These are phyloP conservation scores for Anneissia japonica DNA, from an alignment of 35 echinoderm and acorn worm species.

Conservation along the genomic window DNA sequence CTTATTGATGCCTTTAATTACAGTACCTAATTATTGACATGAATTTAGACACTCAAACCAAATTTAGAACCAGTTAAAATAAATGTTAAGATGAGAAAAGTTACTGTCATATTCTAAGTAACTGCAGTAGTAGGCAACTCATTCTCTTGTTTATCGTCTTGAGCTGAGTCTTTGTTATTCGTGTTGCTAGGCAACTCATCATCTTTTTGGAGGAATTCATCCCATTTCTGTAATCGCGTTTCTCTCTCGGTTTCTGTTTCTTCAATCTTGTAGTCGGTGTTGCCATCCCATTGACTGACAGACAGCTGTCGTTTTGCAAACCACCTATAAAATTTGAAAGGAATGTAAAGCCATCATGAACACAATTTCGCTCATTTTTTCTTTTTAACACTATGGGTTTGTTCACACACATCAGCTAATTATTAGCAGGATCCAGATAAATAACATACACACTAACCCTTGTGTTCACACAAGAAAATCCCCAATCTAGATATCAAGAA, in stretches of 20 bases:
- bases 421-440: not conserved
- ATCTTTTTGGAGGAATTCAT: slow-evolving; percentile 71
- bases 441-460: not conserved
- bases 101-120: too few relatives aligned
- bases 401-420: not conserved
- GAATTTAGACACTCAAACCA: too few relatives aligned
- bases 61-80: too few relatives aligned
- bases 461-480: not conserved
- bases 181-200: not conserved
- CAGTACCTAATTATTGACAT: too few relatives aligned
- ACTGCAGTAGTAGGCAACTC: not conserved
- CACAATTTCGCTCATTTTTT: not conserved
- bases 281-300: slow-evolving; percentile 70
- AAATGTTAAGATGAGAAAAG: not conserved
- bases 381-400: not conserved
- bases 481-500: not conserved
- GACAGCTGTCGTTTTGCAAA: slow-evolving; percentile 73
- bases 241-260: slow-evolving; percentile 92
- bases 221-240: slow-evolving; percentile 73
- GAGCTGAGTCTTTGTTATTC: not conserved
- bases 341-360: not conserved
- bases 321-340: slow-evolving; percentile 52
- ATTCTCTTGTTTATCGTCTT: not conserved
- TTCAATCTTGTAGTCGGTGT: slow-evolving; percentile 89
- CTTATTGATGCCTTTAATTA: too few relatives aligned